Conservation (phyloP, 2,888 invertebrate species). For the Peribatodes rhomboidaria region DNA sequence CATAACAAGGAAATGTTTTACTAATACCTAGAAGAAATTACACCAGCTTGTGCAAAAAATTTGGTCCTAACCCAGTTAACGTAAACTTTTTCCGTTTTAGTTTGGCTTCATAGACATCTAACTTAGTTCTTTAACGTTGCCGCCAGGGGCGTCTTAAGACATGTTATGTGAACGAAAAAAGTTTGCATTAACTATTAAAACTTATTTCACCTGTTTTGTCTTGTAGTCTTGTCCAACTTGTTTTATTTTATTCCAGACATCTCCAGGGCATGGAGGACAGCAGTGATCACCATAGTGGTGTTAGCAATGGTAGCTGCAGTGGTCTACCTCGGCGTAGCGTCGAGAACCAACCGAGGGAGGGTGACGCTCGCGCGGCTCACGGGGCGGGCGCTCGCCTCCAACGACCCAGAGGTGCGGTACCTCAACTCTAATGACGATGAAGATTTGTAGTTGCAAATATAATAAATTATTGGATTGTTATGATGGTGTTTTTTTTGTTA, state of each 20-base stretch:
- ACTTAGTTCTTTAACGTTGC: too few relatives aligned
- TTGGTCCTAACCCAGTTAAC: too few relatives aligned
- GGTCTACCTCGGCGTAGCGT: conserved; percentile 43
- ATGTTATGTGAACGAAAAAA: too few relatives aligned
- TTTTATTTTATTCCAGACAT: conserved; percentile 48
- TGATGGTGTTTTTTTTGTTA: conserved; percentile 6
- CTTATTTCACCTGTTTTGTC: too few relatives aligned
- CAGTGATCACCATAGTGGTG: conserved; percentile 54
- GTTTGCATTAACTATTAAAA: too few relatives aligned
- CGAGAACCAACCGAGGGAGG: conserved; percentile 49
- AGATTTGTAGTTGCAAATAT: conserved; percentile 6
- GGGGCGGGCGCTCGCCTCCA: conserved; percentile 48
- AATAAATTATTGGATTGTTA: conserved; percentile 20
- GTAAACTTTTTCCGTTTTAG: too few relatives aligned
- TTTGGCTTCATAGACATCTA: too few relatives aligned
- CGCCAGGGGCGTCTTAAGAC: too few relatives aligned
- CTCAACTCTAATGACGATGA: conserved; percentile 68
- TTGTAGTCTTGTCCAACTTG: too few relatives aligned
- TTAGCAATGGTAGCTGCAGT: conserved; percentile 47
- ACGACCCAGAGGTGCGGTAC: conserved; percentile 73
- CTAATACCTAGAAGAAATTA: too few relatives aligned
- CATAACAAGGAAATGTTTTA: too few relatives aligned
- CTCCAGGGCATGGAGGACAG: conserved; percentile 51
- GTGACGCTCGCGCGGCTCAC: conserved; percentile 62
- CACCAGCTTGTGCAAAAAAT: too few relatives aligned